phyloP scores from a whole-genome alignment of 2,797 vertebrate species.

The Xiphophorus birchmanni region DNA sequence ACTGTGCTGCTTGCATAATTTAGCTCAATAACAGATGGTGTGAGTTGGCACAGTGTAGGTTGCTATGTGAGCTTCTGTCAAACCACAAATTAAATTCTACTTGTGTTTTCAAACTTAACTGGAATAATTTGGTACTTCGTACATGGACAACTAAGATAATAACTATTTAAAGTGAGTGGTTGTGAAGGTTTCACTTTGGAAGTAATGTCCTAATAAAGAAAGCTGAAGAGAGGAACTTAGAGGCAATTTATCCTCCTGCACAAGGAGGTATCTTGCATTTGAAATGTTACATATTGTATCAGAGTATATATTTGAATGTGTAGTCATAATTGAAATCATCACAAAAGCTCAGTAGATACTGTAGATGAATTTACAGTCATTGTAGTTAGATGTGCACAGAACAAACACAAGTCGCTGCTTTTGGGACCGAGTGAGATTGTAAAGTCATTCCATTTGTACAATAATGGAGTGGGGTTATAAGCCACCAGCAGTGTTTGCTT shows the following conservation, averaged over 20 bases:
- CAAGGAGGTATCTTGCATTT: slow-evolving; percentile 33
- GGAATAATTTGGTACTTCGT: not conserved
- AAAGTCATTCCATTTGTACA: slow-evolving; percentile 67
- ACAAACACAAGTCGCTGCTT: slow-evolving; percentile 42
- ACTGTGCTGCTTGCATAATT: not conserved
- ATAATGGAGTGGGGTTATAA: slow-evolving; percentile 76
- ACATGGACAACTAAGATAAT: not conserved
- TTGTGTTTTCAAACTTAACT: not conserved
- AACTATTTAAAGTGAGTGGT: slow-evolving; percentile 24
- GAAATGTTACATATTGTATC: slow-evolving; percentile 19
- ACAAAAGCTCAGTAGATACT: slow-evolving; percentile 28
- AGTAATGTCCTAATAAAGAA: slow-evolving; percentile 46
- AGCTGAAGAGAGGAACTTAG: slow-evolving; percentile 38
- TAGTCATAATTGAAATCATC: slow-evolving; percentile 37
- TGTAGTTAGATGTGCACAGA: slow-evolving; percentile 32
- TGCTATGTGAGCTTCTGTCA: slow-evolving; percentile 12
- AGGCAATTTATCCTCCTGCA: slow-evolving; percentile 27
- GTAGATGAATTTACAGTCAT: slow-evolving; percentile 38
- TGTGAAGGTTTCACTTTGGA: slow-evolving; percentile 41
- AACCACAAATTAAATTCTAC: not conserved
- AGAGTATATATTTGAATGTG: slow-evolving; percentile 19
- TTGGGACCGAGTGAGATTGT: slow-evolving; percentile 40
- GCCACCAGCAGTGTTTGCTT: slow-evolving; percentile 65
- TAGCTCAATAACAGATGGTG: slow-evolving; percentile 1
- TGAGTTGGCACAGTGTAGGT: not conserved